Conservation (phyloP, 2,113 vertebrate species). For the Ranitomeya variabilis region DNA sequence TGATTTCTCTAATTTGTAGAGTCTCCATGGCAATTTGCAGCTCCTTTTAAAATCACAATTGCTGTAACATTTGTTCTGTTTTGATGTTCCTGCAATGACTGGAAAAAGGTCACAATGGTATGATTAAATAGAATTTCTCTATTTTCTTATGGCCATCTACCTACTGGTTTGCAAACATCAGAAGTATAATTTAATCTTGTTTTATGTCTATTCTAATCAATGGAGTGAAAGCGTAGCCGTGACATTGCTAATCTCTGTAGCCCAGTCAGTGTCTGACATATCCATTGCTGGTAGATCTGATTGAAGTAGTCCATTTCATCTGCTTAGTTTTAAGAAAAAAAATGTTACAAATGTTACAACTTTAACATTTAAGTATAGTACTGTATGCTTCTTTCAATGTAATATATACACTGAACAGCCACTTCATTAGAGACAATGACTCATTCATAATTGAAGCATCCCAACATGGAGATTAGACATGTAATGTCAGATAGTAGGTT, state of each 20-base stretch:
- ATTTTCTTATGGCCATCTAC: background rate
- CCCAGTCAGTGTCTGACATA: background rate
- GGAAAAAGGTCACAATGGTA: slow-evolving; percentile 2
- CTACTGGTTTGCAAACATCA: background rate
- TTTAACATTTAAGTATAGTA: background rate
- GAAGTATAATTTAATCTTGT: slow-evolving; percentile 7
- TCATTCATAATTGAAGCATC: too few relatives aligned
- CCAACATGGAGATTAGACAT: too few relatives aligned
- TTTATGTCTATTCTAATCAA: slow-evolving; percentile 18
- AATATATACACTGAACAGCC: too few relatives aligned
- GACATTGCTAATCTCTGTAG: background rate
- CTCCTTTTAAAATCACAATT: slow-evolving; percentile 20
- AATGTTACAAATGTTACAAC: background rate
- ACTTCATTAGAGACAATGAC: too few relatives aligned
- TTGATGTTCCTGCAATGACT: slow-evolving; percentile 6
- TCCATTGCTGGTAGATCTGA: background rate
- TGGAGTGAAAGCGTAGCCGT: background rate
- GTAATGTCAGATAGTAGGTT: too few relatives aligned
- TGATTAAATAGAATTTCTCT: background rate
- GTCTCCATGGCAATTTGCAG: slow-evolving; percentile 15
- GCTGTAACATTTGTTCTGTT: slow-evolving; percentile 27
- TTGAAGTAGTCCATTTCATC: background rate
- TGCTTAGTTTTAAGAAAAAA: background rate
- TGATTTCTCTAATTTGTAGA: slow-evolving; percentile 23
- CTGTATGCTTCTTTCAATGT: background rate